Conservation (phyloP, 2,113 vertebrate species). For the Rhizomys pruinosus region DNA sequence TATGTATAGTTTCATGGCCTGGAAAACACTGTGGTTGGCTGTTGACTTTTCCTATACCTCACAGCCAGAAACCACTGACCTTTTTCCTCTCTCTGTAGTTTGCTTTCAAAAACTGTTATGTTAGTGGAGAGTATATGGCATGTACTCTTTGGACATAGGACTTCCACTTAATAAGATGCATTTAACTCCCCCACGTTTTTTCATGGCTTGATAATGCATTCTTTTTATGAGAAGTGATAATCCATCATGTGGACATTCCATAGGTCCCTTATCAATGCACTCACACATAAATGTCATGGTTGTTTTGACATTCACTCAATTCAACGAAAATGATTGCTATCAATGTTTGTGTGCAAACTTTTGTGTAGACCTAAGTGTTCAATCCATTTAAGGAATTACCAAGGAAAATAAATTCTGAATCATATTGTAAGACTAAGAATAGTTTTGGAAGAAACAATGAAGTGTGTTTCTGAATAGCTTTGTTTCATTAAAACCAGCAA, state of each 20-base stretch:
- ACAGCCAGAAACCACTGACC: background rate
- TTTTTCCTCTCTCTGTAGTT: background rate
- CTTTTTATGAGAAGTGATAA: background rate
- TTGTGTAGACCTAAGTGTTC: background rate
- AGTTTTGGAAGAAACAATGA: background rate
- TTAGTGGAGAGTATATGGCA: background rate
- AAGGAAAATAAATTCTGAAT: background rate
- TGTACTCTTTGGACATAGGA: rapidly evolving
- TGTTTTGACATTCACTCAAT: background rate
- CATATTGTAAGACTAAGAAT: background rate
- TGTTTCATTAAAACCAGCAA: background rate
- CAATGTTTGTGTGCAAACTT: background rate
- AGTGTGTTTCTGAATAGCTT: background rate
- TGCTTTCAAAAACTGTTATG: background rate
- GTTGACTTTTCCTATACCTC: background rate
- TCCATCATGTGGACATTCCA: background rate
- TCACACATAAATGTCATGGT: background rate
- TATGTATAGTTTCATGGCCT: background rate
- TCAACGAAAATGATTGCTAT: background rate
- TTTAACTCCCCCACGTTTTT: background rate
- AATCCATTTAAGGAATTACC: background rate
- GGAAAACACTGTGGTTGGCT: background rate
- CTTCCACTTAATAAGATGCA: background rate
- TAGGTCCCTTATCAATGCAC: background rate
- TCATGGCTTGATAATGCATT: background rate